Percentiles rank a stretch among this genome's conserved stretches.
phyloP scores from a whole-genome alignment of 2,113 vertebrate species.

The Dasyornis broadbenti region DNA sequence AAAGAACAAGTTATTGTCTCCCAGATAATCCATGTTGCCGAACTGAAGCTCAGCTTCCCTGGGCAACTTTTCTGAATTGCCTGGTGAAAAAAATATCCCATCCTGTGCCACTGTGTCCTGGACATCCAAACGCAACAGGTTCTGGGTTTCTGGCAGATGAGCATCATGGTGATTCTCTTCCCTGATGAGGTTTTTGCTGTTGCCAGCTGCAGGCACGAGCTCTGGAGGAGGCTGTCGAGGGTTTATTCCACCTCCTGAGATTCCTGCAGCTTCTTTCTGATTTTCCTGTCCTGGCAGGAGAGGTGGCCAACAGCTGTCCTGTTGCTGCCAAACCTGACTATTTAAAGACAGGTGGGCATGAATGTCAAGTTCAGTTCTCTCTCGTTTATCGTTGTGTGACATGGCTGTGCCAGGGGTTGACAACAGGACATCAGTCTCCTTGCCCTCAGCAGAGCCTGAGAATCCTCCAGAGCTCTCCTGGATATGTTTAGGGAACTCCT shows the following conservation, averaged over 20 bases:
- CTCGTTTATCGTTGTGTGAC: background rate
- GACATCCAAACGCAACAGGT: background rate
- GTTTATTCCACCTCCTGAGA: background rate
- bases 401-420: background rate
- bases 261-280: background rate
- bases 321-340: background rate
- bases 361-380: background rate
- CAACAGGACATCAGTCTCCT: background rate
- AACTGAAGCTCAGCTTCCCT: background rate
- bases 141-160: background rate
- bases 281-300: background rate
- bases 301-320: background rate
- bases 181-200: background rate
- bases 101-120: background rate
- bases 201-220: background rate
- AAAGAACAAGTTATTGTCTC: background rate
- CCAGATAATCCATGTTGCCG: background rate
- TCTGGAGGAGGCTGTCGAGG: background rate
- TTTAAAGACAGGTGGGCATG: background rate
- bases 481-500: background rate
- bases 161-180: background rate
- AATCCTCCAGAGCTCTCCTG: background rate
- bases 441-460: background rate
- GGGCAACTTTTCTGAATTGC: background rate
- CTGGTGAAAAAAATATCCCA: background rate